Evolutionary conservation across 2,888 invertebrate genomes (phyloP), one percentile per base, ranked within the genome.

Genomic region (Campaea margaritaria): DNA sequence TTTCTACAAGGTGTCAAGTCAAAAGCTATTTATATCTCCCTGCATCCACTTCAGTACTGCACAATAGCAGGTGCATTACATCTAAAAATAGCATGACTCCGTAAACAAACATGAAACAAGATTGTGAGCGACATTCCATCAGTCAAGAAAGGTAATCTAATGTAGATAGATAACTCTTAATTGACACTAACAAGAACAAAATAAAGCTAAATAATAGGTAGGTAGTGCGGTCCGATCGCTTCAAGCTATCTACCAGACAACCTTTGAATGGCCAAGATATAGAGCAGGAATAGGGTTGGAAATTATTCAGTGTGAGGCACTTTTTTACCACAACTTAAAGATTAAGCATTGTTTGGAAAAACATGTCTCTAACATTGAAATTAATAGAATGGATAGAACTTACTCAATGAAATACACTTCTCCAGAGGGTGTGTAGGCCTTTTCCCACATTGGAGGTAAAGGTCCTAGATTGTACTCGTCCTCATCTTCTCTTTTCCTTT

Each of bases 321-420:
- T 21, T 21, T 21, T 21, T 2, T 21, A 21, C 21, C 5, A 3
- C 21, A 5, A 2, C 21, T 3, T 21, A n/a, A n/a, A n/a, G n/a
- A n/a, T n/a, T n/a, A n/a, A n/a, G n/a, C 21, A 21, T 21, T 21
- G 21, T 21, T 5, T 21, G 13, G n/a, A n/a, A 10, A n/a, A 12
- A 38, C 7, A n/a, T 38, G 10, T n/a, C n/a, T n/a, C n/a, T n/a
- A 3, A 21, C 21, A 21, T 13, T 39, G 8, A 39, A 3, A 34
- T 34, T 16, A 38, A 41, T 38, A 27, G n/a, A 52, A 95, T 21
- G 21, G 21, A 21, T 21, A 5, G 5, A 3, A 21, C 96, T 94
- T 91, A 97, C 98, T 99, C 99, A 74, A 99, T 99, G 82, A 98
- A 99, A 91, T 99, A 99, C 61, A 97, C 96, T 93, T 99, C 99